phyloP scores from a whole-genome alignment of 2,113 vertebrate genomes.

The Isichthys henryi region DNA sequence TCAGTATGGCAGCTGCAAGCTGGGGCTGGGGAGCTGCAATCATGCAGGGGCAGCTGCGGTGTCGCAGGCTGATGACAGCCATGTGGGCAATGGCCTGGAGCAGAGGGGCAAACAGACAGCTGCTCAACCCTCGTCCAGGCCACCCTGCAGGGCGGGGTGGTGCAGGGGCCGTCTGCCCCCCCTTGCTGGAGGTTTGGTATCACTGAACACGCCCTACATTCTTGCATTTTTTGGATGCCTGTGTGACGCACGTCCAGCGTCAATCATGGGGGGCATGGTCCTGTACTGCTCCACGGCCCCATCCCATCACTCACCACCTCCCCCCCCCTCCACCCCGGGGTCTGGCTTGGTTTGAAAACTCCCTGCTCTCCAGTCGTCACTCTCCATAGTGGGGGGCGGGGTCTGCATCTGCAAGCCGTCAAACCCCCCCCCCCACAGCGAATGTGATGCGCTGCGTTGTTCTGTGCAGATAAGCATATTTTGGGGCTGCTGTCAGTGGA shows the following conservation, averaged over 20 bases:
- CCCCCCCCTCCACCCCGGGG: background rate
- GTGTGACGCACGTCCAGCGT: background rate
- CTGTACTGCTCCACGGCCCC: background rate
- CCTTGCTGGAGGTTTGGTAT: background rate
- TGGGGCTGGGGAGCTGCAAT: background rate
- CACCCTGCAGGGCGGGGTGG: background rate
- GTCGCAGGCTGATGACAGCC: background rate
- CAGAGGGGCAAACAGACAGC: background rate
- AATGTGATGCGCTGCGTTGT: background rate
- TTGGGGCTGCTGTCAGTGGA: background rate
- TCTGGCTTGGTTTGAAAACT: background rate
- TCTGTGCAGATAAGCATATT: constrained; percentile 4
- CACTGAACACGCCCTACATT: background rate
- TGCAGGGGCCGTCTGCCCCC: background rate
- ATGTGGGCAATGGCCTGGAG: background rate
- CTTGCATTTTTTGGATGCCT: background rate
- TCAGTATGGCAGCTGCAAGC: background rate
- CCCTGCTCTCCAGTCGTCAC: background rate
- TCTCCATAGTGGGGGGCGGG: background rate
- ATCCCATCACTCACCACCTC: background rate
- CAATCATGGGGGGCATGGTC: background rate
- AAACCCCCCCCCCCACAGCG: background rate
- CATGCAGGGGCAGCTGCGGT: background rate
- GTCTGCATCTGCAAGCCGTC: background rate
- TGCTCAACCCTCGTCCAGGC: background rate